Conservation (phyloP, 2,113 vertebrate genomes). For the Mormyrus iriodes region DNA sequence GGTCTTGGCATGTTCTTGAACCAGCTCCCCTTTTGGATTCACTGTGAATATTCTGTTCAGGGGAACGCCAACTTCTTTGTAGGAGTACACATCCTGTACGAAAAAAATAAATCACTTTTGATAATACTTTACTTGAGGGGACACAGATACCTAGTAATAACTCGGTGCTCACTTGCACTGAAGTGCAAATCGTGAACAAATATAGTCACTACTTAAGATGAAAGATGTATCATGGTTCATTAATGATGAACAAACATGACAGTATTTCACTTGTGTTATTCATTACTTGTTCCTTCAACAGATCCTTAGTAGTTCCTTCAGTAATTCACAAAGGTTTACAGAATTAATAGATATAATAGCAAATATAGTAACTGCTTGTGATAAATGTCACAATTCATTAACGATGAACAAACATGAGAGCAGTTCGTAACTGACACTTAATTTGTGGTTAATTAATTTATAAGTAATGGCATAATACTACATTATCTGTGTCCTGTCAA, state of each 20-base stretch:
- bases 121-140: neutral
- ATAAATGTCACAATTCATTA: neutral
- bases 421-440: too few species aligned
- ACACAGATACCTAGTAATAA: neutral
- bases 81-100: constrained; percentile 81
- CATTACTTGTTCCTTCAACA: neutral
- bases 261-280: neutral
- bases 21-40: constrained; percentile 92
- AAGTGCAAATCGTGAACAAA: neutral
- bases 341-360: neutral
- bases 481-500: neutral
- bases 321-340: neutral
- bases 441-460: neutral
- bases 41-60: constrained; percentile 95
- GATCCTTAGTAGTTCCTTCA: neutral
- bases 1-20: constrained; percentile 94
- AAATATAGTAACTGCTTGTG: neutral
- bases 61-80: constrained; percentile 92
- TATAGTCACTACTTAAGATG: neutral
- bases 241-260: neutral
- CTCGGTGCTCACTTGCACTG: neutral
- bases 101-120: neutral
- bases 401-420: neutral
- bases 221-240: neutral
- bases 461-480: neutral